Conservation (phyloP, 2,888 invertebrate genomes). For the Dolichopus griseipennis region DNA sequence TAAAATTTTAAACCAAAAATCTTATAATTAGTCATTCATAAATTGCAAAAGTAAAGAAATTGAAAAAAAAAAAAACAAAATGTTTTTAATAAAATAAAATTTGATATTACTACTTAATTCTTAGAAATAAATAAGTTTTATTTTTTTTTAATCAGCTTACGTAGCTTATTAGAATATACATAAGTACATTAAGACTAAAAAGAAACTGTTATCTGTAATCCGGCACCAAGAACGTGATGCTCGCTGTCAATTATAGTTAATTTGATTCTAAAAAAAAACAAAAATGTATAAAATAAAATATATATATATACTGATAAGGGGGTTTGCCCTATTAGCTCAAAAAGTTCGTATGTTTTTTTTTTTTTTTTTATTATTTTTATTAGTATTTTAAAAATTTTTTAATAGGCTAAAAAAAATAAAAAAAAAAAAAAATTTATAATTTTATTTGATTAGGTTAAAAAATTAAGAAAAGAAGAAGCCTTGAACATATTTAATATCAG, state of each 20-base stretch:
- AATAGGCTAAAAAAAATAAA: not conserved
- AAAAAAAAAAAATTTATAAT: not conserved
- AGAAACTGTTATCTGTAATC: not conserved
- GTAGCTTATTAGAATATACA: not conserved
- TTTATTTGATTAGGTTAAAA: not conserved
- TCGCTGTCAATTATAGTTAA: not conserved
- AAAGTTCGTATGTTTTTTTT: not conserved
- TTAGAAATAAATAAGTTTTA: not conserved
- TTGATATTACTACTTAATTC: not conserved
- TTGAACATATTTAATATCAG: not conserved
- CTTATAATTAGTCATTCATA: not conserved
- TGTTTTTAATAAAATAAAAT: not conserved
- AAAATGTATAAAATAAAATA: not conserved
- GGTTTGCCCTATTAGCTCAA: not conserved
- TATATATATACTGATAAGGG: not conserved
- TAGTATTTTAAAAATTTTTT: not conserved
- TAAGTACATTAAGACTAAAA: not conserved
- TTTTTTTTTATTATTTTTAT: not conserved
- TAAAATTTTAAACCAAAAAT: not conserved
- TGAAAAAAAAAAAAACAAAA: too few species aligned
- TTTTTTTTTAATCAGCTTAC: not conserved
- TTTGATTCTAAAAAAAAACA: not conserved
- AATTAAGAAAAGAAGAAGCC: not conserved
- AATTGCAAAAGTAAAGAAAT: not conserved
- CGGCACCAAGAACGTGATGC: constrained; percentile 3